Evolutionary conservation across 2,797 vertebrate species (phyloP), one percentile per base, ranked within the genome.

Genomic region (Megaceryle alcyon): DNA sequence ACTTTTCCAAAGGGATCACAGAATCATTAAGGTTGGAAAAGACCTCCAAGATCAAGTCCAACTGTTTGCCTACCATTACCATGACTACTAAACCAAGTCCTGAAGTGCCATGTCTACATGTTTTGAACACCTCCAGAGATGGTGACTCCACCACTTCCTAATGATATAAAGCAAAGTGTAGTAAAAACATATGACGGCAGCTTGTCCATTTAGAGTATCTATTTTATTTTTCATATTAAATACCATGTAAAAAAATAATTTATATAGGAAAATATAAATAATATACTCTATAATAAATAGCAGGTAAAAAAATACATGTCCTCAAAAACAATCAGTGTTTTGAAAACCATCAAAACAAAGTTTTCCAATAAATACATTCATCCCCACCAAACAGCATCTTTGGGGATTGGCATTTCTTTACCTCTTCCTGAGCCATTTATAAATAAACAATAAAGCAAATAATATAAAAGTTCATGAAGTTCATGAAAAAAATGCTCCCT

Each of bases 261-360:
- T 57, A 68, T 14, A 7, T 49, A 86, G 13, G 14, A 3, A 91
- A 76, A 57, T 80, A 82, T 44, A 78, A n/a, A 71, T 54, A 33
- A 90, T 31, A 56, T 6, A 56, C 2, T 80, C 48, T 79, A 46
- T 84, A 91, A 97, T 95, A 97, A 95, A 95, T 96, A 94, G 23
- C 37, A 71, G 9, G 49, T 94, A 89, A 57, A 93, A 93, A 92
- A 91, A 90, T 75, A 94, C 7, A 57, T 71, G 31, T 94, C 23
- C 19, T 73, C 82, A 69, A 82, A 88, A 88, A 61, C 14, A 10
- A 19, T 64, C 44, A 37, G 16, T 56, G 72, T n/a, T 86, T 92
- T 60, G 29, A 87, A 75, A 88, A 57, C 6, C 8, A 75, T 44
- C 56, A 83, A 94, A 85, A 76, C 48, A 64, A 66, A 77, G 19